Evolutionary conservation across 2,113 vertebrate species (phyloP), one percentile per base, ranked within the genome.

Genomic region (Forbesichthys papilliferus): DNA sequence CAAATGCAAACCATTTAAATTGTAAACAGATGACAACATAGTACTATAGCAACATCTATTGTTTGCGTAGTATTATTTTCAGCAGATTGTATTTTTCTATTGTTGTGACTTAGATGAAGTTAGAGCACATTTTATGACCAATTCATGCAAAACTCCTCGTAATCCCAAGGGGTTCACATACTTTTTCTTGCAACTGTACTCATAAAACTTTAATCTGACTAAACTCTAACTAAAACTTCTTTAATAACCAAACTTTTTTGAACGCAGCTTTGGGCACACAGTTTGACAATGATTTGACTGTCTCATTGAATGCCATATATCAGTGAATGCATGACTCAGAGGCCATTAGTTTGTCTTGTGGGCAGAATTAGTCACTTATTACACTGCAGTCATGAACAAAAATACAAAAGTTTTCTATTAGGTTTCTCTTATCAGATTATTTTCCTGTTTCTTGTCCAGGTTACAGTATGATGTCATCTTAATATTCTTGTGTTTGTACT

Each of bases 391-490:
- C 67, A 71, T 62, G 57, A 58, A 52, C 3, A 36, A 36, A 56
- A 20, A 54, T 48, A 33, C 52, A 47, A 57, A 12, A n/a, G 51
- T 76, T 65, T 64, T 61, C 48, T 61, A 49, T 42, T 27, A 27
- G 27, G 27, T 48, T 14, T 48, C 36, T 61, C 68, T 59, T 69
- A 78, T 85, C 75, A 63, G 47, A 65, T 74, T 74, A 85, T 80
- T 66, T 56, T 59, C 61, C 36, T 57, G 53, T 69, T 20, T 51
- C 64, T 61, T 4, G 8, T 66, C 56, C 62, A 75, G 61, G 27
- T 27, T 27, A 27, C 27, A 76, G 74, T 20, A 75, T 83, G 78
- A 83, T 77, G 77, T 82, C 71, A 84, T 46, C 36, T 63, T 48
- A 42, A 71, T 69, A 75, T 70, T 64, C 67, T 58, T 11, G 1